A percentile compares a stretch with the other conserved stretches of the same genome.
Evolutionary conservation across 2,797 vertebrate genomes (phyloP).

Genomic region (Acanthurus lineatus): DNA sequence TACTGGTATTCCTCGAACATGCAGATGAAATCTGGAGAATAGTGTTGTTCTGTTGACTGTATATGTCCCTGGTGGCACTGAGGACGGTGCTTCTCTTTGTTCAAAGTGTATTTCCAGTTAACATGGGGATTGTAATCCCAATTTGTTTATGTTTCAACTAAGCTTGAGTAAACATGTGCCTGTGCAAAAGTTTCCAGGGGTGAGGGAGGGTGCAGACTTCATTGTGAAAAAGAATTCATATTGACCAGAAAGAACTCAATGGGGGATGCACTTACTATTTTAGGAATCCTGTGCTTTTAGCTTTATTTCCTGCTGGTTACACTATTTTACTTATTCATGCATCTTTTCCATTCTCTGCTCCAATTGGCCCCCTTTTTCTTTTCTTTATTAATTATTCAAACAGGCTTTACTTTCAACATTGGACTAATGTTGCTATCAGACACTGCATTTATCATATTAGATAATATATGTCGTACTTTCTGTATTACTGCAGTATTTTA

Average conservation of each 20-base stretch:
- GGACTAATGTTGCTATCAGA: not conserved
- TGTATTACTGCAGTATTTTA: not conserved
- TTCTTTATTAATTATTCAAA: slow-evolving; percentile 53
- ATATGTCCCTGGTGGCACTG: slow-evolving; percentile 44
- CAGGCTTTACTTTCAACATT: slow-evolving; percentile 30
- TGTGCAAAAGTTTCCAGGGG: slow-evolving; percentile 2
- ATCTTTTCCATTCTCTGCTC: slow-evolving; percentile 40
- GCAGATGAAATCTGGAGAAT: slow-evolving; percentile 45
- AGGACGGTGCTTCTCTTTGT: slow-evolving; percentile 36
- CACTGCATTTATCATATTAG: not conserved
- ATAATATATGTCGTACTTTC: not conserved
- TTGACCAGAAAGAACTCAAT: slow-evolving; percentile 22
- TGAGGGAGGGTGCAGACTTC: not conserved
- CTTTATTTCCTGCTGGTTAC: slow-evolving; percentile 61
- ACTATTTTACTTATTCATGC: slow-evolving; percentile 69
- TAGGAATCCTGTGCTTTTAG: slow-evolving; percentile 55
- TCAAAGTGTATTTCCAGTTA: slow-evolving; percentile 50
- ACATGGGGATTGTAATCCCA: slow-evolving; percentile 49
- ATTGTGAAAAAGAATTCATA: slow-evolving; percentile 32
- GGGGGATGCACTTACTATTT: slow-evolving; percentile 44
- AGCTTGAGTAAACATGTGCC: slow-evolving; percentile 22
- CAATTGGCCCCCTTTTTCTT: slow-evolving; percentile 35
- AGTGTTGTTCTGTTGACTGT: slow-evolving; percentile 52
- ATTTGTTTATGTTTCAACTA: slow-evolving; percentile 48
- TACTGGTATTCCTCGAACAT: slow-evolving; percentile 37